Conservation (phyloP, 2,888 invertebrate genomes). For the Pasiphila rectangulata region DNA sequence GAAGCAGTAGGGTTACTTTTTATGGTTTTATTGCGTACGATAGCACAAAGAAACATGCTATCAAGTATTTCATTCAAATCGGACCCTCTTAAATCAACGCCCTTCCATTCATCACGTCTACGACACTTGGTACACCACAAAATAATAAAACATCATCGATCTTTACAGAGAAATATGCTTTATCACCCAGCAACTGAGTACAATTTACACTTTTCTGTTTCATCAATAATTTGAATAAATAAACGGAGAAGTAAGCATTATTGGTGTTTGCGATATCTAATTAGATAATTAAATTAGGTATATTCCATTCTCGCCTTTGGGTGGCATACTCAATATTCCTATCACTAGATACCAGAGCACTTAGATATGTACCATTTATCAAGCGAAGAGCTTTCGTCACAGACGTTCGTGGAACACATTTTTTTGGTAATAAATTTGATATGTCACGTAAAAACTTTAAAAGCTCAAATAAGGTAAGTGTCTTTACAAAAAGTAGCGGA, state of each 20-base stretch:
- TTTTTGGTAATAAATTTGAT: slow-evolving; percentile 46
- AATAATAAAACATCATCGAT: slow-evolving; percentile 32
- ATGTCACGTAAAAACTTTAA: slow-evolving; percentile 49
- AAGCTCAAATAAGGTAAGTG: slow-evolving; percentile 69
- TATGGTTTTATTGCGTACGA: slow-evolving; percentile 64
- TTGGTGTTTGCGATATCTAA: slow-evolving; percentile 64
- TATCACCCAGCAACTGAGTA: slow-evolving; percentile 34
- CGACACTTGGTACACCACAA: slow-evolving; percentile 57
- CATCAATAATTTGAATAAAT: slow-evolving; percentile 46
- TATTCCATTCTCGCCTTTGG: slow-evolving; percentile 67
- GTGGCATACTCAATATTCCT: slow-evolving; percentile 59
- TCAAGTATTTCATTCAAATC: slow-evolving; percentile 54
- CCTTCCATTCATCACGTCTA: slow-evolving; percentile 65
- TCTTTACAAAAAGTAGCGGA: slow-evolving; percentile 75
- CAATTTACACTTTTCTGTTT: slow-evolving; percentile 14
- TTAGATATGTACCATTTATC: slow-evolving; percentile 15
- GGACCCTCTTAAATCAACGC: slow-evolving; percentile 70
- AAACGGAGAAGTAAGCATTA: slow-evolving; percentile 68
- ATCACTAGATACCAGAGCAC: slow-evolving; percentile 45
- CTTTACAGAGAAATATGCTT: slow-evolving; percentile 44
- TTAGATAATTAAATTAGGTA: slow-evolving; percentile 70
- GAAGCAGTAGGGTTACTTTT: slow-evolving; percentile 40
- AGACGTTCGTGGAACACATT: too few relatives aligned
- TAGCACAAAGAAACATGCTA: slow-evolving; percentile 56
- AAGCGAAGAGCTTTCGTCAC: slow-evolving; percentile 7